These are phyloP conservation scores for Crossocerus cetratus DNA, from an alignment of 2,888 invertebrate species.

Conservation along the genomic window DNA sequence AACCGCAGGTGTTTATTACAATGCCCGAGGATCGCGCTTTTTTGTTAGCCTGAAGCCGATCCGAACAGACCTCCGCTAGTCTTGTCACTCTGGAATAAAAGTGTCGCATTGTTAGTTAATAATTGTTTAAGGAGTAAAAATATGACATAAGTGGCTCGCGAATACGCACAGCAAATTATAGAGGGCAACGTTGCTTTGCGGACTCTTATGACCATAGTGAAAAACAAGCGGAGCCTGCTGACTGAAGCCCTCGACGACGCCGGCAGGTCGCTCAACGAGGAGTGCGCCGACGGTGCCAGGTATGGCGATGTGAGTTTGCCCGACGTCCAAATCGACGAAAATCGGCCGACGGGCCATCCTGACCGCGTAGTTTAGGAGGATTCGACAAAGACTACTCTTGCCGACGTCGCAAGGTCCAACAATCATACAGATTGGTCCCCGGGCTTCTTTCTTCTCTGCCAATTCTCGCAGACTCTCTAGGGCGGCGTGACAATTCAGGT, in stretches of 20 bases:
- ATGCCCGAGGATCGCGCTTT: slow-evolving; percentile 93
- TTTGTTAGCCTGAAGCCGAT: slow-evolving; percentile 90
- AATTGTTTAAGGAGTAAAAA: too few species aligned
- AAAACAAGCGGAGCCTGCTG: slow-evolving; percentile 95
- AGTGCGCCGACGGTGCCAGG: slow-evolving; percentile 95
- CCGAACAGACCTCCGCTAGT: slow-evolving; percentile 90
- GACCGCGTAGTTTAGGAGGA: slow-evolving; percentile 96
- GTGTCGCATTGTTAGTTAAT: too few species aligned
- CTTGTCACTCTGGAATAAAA: slow-evolving; percentile 80
- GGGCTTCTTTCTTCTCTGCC: slow-evolving; percentile 85
- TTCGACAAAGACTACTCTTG: slow-evolving; percentile 92
- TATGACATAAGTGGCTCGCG: too few species aligned
- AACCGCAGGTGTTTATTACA: slow-evolving; percentile 98
- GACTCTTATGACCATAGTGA: slow-evolving; percentile 93
- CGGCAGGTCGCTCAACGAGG: slow-evolving; percentile 94
- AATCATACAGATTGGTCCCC: slow-evolving; percentile 92
- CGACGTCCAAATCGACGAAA: slow-evolving; percentile 96
- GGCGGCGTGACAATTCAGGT: slow-evolving; percentile 96
- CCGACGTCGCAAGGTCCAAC: slow-evolving; percentile 98
- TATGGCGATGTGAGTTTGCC: slow-evolving; percentile 94
- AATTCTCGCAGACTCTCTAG: slow-evolving; percentile 92
- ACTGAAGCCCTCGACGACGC: slow-evolving; percentile 96
- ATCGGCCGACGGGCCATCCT: slow-evolving; percentile 92
- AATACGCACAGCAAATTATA: slow-evolving; percentile 84
- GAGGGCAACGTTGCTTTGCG: slow-evolving; percentile 87